Percentiles rank a stretch among this genome's conserved stretches.
These are phyloP conservation scores for Capitella teleta DNA, from an alignment of 1,140 invertebrate genomes.

Conservation along the genomic window DNA sequence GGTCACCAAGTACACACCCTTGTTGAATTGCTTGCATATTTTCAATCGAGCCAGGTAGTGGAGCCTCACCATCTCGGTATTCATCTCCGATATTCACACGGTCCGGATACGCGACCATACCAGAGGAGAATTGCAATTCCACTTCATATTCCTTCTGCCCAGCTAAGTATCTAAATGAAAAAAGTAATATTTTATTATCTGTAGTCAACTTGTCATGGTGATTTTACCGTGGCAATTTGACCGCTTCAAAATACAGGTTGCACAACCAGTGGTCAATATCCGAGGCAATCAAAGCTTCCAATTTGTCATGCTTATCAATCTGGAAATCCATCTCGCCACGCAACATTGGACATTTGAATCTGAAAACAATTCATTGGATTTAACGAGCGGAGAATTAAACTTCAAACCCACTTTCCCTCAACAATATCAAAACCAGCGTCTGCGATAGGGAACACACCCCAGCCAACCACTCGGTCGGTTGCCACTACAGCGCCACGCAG, in stretches of 20 bases:
- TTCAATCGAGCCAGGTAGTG: constrained; percentile 21
- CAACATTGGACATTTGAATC: constrained; percentile 30
- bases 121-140: constrained; percentile 32
- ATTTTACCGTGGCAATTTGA: constrained; percentile 31
- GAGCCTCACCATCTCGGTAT: constrained; percentile 30
- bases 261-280: constrained; percentile 39
- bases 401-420: constrained; percentile 32
- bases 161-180: constrained; percentile 24
- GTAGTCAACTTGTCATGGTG: not conserved
- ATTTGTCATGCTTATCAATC: constrained; percentile 33
- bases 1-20: too few relatives aligned
- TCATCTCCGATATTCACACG: constrained; percentile 29
- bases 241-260: constrained; percentile 35
- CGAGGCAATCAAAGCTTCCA: constrained; percentile 28
- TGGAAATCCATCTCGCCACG: constrained; percentile 30
- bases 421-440: constrained; percentile 35
- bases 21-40: not conserved
- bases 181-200: not conserved
- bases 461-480: constrained; percentile 30
- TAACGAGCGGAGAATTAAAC: not conserved
- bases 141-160: constrained; percentile 39
- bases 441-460: constrained; percentile 35
- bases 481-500: constrained; percentile 28
- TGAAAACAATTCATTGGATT: constrained; percentile 10
- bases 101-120: constrained; percentile 26